Evolutionary conservation across 2,888 invertebrate genomes (phyloP).

Genomic region (Chesias legatella): DNA sequence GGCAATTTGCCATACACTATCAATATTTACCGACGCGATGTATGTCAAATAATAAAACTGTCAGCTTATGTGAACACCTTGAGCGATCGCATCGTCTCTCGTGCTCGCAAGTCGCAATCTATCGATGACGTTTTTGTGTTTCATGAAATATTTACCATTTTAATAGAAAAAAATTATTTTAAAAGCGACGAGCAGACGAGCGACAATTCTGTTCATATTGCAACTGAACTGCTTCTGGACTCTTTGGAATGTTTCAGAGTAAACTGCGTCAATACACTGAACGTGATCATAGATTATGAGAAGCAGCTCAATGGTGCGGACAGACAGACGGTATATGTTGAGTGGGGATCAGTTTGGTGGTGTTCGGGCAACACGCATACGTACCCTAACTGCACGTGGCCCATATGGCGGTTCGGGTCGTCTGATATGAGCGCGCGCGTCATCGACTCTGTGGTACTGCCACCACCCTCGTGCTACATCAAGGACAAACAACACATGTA

Average conservation of each 20-base stretch:
- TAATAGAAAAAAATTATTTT: too few relatives aligned
- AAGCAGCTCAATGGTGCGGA: conserved; percentile 20
- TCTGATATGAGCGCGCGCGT: conserved; percentile 96
- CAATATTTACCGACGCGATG: conserved; percentile 42
- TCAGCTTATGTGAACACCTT: conserved; percentile 57
- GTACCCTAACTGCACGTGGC: conserved; percentile 97
- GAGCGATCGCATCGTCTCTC: conserved; percentile 57
- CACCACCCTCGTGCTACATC: conserved; percentile 93
- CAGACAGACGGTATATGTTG: conserved; percentile 19
- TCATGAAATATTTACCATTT: too few relatives aligned
- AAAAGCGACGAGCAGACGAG: conserved; percentile 30
- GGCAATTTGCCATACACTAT: conserved; percentile 24
- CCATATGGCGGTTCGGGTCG: conserved; percentile 93
- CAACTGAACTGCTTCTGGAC: conserved; percentile 31
- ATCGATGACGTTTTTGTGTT: conserved; percentile 24
- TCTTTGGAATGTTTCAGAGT: background rate
- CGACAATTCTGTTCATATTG: conserved; percentile 28
- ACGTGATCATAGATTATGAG: too few relatives aligned
- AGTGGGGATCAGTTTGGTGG: conserved; percentile 44
- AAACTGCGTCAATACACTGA: too few relatives aligned
- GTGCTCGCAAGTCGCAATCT: conserved; percentile 31
- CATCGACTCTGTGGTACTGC: conserved; percentile 96
- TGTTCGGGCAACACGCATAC: conserved; percentile 79
- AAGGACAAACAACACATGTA: conserved; percentile 83
- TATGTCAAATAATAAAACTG: conserved; percentile 63